Conservation (phyloP, 2,797 vertebrate species). For the Poeciliopsis paucimaculata region DNA sequence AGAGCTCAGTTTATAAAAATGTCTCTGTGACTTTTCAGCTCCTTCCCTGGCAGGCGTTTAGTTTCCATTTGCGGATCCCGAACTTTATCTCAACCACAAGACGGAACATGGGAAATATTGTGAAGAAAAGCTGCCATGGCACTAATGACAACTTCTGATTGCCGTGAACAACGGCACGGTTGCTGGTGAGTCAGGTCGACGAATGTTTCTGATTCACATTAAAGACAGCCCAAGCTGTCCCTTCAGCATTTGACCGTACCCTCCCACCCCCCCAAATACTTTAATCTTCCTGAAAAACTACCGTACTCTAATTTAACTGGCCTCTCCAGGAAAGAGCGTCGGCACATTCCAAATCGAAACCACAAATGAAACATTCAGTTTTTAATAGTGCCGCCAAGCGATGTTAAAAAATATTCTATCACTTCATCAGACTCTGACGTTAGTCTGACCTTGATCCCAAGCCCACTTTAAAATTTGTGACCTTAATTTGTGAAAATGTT, state of each 20-base stretch:
- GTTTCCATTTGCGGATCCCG: neutral
- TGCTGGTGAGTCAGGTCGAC: neutral
- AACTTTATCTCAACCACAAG: slow-evolving; percentile 16
- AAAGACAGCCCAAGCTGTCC: neutral
- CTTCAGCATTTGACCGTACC: neutral
- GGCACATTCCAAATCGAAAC: neutral
- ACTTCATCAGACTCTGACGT: neutral
- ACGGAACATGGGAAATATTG: slow-evolving; percentile 23
- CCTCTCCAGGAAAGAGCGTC: neutral
- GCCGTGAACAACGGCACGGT: neutral
- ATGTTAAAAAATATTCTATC: no score
- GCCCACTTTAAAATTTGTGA: neutral
- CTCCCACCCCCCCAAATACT: neutral
- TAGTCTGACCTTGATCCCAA: neutral
- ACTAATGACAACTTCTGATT: slow-evolving; percentile 15
- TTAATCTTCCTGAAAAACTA: neutral
- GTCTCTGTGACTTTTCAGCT: slow-evolving; percentile 24
- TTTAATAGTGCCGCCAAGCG: neutral
- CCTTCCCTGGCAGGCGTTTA: slow-evolving; percentile 6
- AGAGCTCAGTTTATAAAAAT: slow-evolving; percentile 26
- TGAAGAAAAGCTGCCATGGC: slow-evolving; percentile 8
- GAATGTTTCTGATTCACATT: slow-evolving; percentile 17
- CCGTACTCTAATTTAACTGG: neutral
- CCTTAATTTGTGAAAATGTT: neutral
- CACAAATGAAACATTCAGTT: neutral